phyloP scores from a whole-genome alignment of 2,888 invertebrate species.

The Tiliacea aurago region DNA sequence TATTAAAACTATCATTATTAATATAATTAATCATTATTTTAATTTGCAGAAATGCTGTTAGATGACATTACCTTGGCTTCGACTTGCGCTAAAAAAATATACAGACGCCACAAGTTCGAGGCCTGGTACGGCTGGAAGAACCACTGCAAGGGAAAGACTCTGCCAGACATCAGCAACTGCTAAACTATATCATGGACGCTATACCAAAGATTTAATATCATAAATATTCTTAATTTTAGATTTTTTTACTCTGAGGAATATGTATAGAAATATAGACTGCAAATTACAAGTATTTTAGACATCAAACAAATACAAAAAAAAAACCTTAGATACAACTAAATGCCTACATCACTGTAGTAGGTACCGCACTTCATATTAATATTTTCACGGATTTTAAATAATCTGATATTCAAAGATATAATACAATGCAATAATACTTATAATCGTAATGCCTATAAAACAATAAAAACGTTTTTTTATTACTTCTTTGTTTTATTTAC shows the following conservation, averaged over 20 bases:
- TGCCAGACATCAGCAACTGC: constrained; percentile 78
- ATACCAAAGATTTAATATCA: constrained; percentile 30
- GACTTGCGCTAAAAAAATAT: constrained; percentile 82
- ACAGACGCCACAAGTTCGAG: constrained; percentile 75
- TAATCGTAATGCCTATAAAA: background rate
- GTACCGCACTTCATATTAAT: background rate
- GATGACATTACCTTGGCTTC: constrained; percentile 82
- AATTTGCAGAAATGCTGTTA: constrained; percentile 74
- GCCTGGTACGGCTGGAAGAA: constrained; percentile 84
- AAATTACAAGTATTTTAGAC: background rate
- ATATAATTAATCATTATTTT: background rate
- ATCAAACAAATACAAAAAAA: background rate
- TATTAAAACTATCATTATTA: too few species aligned
- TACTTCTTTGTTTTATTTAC: constrained; percentile 20
- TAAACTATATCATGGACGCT: constrained; percentile 40
- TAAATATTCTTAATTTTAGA: background rate
- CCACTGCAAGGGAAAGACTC: constrained; percentile 71
- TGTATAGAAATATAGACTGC: background rate
- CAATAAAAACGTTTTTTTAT: constrained; percentile 27
- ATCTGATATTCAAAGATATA: background rate
- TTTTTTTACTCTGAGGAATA: background rate
- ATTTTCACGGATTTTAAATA: background rate
- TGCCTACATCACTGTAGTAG: background rate
- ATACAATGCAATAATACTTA: background rate
- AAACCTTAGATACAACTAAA: background rate